These are phyloP conservation scores for Vidua chalybeata DNA, from an alignment of 2,113 vertebrate genomes.

Conservation along the genomic window DNA sequence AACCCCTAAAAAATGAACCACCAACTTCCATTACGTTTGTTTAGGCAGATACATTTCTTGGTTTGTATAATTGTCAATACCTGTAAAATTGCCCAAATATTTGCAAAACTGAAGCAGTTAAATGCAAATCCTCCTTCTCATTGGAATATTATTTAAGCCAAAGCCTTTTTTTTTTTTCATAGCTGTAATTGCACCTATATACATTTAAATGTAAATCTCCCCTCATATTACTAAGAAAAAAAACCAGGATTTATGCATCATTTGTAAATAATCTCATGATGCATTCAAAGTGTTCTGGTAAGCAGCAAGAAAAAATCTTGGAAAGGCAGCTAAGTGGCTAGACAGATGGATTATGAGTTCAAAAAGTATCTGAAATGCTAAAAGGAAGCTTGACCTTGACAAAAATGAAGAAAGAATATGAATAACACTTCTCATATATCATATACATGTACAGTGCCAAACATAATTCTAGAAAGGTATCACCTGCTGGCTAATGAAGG, in stretches of 20 bases:
- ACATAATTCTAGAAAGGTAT: background rate
- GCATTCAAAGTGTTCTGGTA: background rate
- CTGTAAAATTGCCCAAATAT: background rate
- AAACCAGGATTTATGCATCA: background rate
- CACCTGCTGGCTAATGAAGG: background rate
- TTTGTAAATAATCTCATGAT: slow-evolving; percentile 21
- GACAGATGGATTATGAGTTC: slow-evolving; percentile 44
- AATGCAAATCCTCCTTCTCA: background rate
- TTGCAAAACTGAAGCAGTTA: background rate
- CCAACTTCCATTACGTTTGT: background rate
- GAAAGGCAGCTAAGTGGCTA: slow-evolving; percentile 13
- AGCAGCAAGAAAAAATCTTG: background rate
- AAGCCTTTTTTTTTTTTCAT: background rate
- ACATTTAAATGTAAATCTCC: background rate
- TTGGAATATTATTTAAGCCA: background rate
- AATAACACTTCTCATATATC: background rate
- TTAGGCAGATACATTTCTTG: background rate
- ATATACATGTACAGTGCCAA: background rate
- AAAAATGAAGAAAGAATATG: background rate
- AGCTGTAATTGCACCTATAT: background rate
- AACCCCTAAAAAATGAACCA: background rate
- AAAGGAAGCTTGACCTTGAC: slow-evolving; percentile 22
- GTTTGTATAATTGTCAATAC: background rate
- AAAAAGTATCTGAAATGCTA: slow-evolving; percentile 16
- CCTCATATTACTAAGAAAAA: background rate